These are phyloP conservation scores for Uropetala carovei DNA, from an alignment of 2,888 invertebrate genomes.

Conservation along the genomic window DNA sequence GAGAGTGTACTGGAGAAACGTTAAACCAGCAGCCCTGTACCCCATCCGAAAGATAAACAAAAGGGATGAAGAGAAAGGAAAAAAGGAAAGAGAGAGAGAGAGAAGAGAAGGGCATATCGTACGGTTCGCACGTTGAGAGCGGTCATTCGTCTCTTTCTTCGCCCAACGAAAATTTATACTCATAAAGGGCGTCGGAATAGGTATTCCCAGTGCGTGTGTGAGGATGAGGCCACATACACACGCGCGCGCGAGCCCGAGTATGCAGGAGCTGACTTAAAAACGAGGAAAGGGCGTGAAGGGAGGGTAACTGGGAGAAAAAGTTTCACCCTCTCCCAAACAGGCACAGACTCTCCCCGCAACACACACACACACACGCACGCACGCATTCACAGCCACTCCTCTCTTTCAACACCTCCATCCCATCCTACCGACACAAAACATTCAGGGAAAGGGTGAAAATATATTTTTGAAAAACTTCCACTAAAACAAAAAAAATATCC, in stretches of 20 bases:
- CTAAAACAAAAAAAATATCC: neutral
- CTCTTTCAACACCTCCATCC: neutral
- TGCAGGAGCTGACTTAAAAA: conserved; percentile 14
- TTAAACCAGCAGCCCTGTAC: no score
- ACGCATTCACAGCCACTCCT: no score
- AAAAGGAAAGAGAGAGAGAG: neutral
- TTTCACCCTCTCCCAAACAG: neutral
- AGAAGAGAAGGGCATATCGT: neutral
- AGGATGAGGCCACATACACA: neutral
- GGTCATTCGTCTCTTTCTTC: conserved; percentile 55
- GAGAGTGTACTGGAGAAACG: no score
- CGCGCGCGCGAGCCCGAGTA: neutral
- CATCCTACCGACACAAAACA: neutral
- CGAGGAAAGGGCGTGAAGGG: conserved; percentile 13
- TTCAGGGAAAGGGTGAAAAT: neutral
- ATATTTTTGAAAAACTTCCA: neutral
- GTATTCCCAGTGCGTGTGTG: conserved; percentile 1
- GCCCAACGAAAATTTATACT: conserved; percentile 41
- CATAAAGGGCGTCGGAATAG: conserved; percentile 8
- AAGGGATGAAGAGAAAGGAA: neutral
- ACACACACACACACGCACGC: neutral
- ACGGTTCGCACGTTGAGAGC: conserved; percentile 36
- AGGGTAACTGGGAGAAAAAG: neutral
- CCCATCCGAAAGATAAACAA: no score
- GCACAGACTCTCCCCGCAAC: neutral